Evolutionary conservation across 2,888 invertebrate genomes (phyloP).

Genomic region (Drosophila picticornis): DNA sequence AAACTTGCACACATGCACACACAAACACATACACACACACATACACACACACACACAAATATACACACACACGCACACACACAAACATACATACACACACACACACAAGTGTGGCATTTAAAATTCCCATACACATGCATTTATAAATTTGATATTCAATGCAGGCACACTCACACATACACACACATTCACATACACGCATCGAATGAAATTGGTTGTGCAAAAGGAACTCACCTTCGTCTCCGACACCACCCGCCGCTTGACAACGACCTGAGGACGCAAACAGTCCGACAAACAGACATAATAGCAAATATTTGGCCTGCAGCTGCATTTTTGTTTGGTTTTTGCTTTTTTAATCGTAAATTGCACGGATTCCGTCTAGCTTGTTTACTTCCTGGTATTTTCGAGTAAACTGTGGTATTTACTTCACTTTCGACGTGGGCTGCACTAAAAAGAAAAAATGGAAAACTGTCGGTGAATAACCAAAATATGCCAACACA

Average conservation of each 20-base stretch:
- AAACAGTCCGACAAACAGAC: constrained; percentile 77
- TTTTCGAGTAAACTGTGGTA: constrained; percentile 31
- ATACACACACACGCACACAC: not conserved
- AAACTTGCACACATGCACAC: too few species aligned
- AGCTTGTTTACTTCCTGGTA: constrained; percentile 48
- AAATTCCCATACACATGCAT: constrained; percentile 45
- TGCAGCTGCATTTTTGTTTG: constrained; percentile 77
- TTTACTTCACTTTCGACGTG: constrained; percentile 43
- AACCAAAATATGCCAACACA: constrained; percentile 23
- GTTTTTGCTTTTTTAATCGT: constrained; percentile 25
- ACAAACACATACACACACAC: too few species aligned
- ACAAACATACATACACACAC: too few species aligned
- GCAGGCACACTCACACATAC: constrained; percentile 10
- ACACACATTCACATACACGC: constrained; percentile 9
- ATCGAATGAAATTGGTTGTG: constrained; percentile 47
- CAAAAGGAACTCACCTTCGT: constrained; percentile 57
- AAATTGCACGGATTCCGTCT: constrained; percentile 39
- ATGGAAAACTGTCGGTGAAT: constrained; percentile 46
- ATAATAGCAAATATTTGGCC: constrained; percentile 70
- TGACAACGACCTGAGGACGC: constrained; percentile 66
- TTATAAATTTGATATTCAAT: constrained; percentile 35
- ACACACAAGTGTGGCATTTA: constrained; percentile 50
- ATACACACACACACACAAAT: constrained; percentile 1
- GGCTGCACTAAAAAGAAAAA: constrained; percentile 17
- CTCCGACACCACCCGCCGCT: constrained; percentile 32